Base-by-base conservation (phyloP, 2,888 invertebrate genomes). In the Pyrrhia umbra region DNA sequence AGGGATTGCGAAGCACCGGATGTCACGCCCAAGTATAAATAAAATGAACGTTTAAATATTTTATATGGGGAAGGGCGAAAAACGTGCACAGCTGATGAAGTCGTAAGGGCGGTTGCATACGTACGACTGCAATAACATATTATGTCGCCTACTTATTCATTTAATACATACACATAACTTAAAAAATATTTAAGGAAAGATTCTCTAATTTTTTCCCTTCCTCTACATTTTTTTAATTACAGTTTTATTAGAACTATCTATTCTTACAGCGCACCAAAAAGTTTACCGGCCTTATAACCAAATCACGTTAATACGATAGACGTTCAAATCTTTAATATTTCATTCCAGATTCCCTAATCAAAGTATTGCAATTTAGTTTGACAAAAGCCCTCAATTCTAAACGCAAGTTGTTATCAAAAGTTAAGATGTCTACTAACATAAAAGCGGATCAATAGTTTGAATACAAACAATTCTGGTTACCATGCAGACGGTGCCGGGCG, bases 391-490 rank as follows among this genome's bases (percentile, higher is more conserved):
- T 20, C 61, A 15, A 54, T 0, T 9, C 27, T 18, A 15, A 9
- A 40, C 18, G 9, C 23, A 34, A 43, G 30, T 62, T 40, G n/a
- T 42, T 47, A 47, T 39, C 47, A 47, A 63, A 71, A 56, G 21
- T 60, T 72, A 68, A 74, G 74, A 76, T 80, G 61, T 64, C 49
- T 77, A 80, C 80, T 76, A 81, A 77, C 58, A 68, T 75, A 63
- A 68, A 75, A 68, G 68, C 81, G 88, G 92, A 93, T 94, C 94
- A 90, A 92, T 94, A 93, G 87, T 89, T 90, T 87, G 85, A 88
- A 88, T 85, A 86, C 90, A 92, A 93, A 92, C 92, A 93, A 91
- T 90, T 86, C 85, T 87, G 83, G 92, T 92, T 91, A 88, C 91
- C 90, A 92, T 90, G 91, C 88, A 88, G 90, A 90, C 90, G 86